A percentile compares a stretch with the other conserved stretches of the same genome.
phyloP scores from a whole-genome alignment of 2,113 vertebrate species.

The Glareola pratincola region DNA sequence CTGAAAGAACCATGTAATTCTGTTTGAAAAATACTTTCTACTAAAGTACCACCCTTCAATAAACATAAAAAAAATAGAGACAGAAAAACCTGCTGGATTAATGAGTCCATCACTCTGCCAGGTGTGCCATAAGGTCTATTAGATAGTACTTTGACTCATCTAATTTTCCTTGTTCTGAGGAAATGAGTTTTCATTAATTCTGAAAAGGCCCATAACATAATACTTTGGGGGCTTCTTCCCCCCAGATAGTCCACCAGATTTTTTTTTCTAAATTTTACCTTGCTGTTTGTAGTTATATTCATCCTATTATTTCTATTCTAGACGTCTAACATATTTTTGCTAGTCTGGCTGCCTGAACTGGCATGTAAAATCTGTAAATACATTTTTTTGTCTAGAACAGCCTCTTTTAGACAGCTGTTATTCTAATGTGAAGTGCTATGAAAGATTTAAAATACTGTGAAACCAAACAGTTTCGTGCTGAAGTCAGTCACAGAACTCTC shows the following conservation, averaged over 20 bases:
- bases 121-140: not conserved
- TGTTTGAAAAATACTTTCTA: not conserved
- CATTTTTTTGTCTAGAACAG: not conserved
- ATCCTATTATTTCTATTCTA: not conserved
- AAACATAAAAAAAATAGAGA: not conserved
- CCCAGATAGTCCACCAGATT: not conserved
- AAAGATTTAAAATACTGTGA: not conserved
- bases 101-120: not conserved
- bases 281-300: not conserved
- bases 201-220: not conserved
- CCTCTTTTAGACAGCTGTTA: not conserved
- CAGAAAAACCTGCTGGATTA: not conserved
- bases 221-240: not conserved
- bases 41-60: not conserved
- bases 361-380: not conserved
- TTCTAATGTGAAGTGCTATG: not conserved
- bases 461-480: not conserved
- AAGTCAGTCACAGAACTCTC: not conserved
- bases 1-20: not conserved
- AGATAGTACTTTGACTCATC: not conserved
- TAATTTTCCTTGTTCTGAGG: not conserved
- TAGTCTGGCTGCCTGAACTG: not conserved
- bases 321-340: not conserved
- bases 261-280: not conserved
- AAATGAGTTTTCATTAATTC: not conserved